Base-by-base conservation (phyloP, 2,113 vertebrate genomes). In the Agapornis roseicollis region DNA sequence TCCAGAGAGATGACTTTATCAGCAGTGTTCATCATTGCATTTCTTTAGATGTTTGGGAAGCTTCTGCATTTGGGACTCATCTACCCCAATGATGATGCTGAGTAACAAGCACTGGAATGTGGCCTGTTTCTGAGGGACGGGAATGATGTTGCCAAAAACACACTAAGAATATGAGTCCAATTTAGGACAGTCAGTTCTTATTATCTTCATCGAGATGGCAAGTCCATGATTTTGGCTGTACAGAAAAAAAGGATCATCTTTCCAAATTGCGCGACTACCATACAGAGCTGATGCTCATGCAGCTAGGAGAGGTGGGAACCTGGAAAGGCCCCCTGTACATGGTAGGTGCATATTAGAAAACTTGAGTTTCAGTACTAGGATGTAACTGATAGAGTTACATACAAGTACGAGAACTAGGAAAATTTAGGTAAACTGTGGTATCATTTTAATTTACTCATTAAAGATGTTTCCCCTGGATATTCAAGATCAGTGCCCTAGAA, bases 101-200 rank as follows among this genome's bases (percentile, higher is more conserved):
- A 94, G 72, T 18, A 81, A 78, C 27, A 13, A 44, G 82, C 50
- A 90, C 76, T 24, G 77, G 92, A 96, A 96, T 69, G 90, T 8
- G 44, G 80, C 70, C 52, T 72, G 69, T 25, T 95, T 94, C 93
- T 79, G 92, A 93, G 92, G 93, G 94, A 96, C 8, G 0, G 69
- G 6, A 44, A 33, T 7, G 12, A 61, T 1, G 7, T 15, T 96
- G 93, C 92, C 94, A 97, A 92, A 90, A 96, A 90, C 24, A 17
- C 93, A 77, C 85, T 93, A 90, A 87, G 93, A 96, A 79, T 65
- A 86, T 58, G 3, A 93, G 77, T 85, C 83, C 61, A 76, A 93
- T 96, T 94, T 89, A 95, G 90, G 86, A 88, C 95, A 97, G 73
- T 94, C 93, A 81, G 77, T 81, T 96, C 95, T 79, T 56, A 76